Evolutionary conservation across 1,140 invertebrate species (phyloP).

Genomic region (Campodea augens): DNA sequence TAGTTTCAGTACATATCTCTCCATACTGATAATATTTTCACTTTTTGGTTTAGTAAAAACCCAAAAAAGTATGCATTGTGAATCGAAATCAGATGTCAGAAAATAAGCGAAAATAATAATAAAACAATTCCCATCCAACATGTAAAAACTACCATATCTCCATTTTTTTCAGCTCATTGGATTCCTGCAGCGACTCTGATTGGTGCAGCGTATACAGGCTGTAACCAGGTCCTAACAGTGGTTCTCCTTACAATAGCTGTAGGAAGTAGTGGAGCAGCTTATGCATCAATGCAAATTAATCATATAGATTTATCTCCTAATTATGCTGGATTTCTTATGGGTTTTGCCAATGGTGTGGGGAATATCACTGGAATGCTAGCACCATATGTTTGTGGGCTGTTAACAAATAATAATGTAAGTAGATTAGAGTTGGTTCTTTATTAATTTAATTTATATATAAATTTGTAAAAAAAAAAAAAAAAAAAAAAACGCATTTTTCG

Average conservation of each 20-base stretch:
- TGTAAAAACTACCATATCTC: no score
- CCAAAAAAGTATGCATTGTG: no score
- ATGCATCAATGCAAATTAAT: constrained; percentile 27
- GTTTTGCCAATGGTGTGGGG: constrained; percentile 37
- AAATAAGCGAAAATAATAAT: no score
- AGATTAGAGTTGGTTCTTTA: no score
- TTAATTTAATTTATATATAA: no score
- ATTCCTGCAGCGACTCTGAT: constrained; percentile 17
- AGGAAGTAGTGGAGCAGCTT: constrained; percentile 15
- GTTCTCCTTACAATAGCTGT: constrained; percentile 16
- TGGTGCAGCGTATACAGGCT: constrained; percentile 16
- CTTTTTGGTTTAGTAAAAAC: no score
- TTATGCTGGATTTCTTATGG: constrained; percentile 53
- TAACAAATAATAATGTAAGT: neutral
- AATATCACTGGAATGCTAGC: constrained; percentile 22
- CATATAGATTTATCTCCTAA: constrained; percentile 57
- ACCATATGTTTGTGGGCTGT: constrained; percentile 16
- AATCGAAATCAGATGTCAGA: no score
- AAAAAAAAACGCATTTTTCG: no score
- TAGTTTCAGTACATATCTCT: no score
- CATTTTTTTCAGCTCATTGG: constrained; percentile 14
- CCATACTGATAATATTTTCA: no score
- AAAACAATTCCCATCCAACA: no score
- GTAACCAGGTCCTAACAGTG: constrained; percentile 15
- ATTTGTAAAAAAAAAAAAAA: no score